Percentiles rank a stretch among this genome's conserved stretches.
Evolutionary conservation across 2,888 invertebrate species (phyloP).

Genomic region (Muschampia plurimacula): DNA sequence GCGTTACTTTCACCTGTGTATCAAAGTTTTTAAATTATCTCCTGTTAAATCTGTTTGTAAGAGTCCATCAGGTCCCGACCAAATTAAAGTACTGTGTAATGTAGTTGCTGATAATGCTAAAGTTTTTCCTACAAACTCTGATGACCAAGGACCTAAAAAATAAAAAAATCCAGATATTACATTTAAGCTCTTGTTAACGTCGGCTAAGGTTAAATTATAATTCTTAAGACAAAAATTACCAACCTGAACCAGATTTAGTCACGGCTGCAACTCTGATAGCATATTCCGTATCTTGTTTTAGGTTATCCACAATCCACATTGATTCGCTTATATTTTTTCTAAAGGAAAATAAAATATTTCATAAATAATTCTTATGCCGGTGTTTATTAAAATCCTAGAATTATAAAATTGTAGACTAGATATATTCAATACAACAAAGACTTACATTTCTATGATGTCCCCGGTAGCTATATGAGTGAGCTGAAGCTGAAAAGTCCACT

Average conservation of each 20-base stretch:
- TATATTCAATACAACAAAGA: conserved; percentile 15
- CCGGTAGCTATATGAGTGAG: conserved; percentile 82
- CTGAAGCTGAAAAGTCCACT: conserved; percentile 92
- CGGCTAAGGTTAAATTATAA: background rate
- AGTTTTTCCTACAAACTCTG: conserved; percentile 90
- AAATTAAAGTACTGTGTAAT: conserved; percentile 87
- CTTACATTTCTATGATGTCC: conserved; percentile 69
- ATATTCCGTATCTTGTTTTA: conserved; percentile 92
- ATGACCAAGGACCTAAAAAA: conserved; percentile 90
- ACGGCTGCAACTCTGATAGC: conserved; percentile 92
- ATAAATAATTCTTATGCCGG: background rate
- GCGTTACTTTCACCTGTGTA: conserved; percentile 82
- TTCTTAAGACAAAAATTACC: conserved; percentile 13
- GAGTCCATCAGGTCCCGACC: conserved; percentile 92
- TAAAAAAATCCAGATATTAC: background rate
- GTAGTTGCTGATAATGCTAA: conserved; percentile 84
- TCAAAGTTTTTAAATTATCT: conserved; percentile 89
- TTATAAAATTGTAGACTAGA: background rate
- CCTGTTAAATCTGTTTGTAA: conserved; percentile 94
- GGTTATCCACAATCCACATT: conserved; percentile 87
- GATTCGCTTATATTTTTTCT: conserved; percentile 85
- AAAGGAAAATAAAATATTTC: conserved; percentile 33
- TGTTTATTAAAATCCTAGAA: background rate
- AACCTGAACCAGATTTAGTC: conserved; percentile 88
- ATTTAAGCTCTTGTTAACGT: background rate